phyloP scores from a whole-genome alignment of 2,888 invertebrate species.

The Heliconius ethilla region DNA sequence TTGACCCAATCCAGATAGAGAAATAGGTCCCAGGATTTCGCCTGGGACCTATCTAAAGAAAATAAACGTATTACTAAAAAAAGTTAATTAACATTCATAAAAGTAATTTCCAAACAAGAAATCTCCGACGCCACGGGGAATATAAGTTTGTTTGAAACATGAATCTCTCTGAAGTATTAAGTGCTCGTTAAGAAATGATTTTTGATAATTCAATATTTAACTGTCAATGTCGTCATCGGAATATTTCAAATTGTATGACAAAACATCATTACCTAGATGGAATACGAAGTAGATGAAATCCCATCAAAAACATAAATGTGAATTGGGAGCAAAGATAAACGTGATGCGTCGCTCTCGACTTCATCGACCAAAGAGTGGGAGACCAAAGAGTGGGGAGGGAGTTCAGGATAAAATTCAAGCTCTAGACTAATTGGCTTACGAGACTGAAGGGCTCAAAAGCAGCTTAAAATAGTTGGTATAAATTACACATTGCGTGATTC shows the following conservation, averaged over 20 bases:
- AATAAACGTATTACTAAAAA: background rate
- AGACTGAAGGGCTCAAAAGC: no score
- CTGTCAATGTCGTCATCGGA: background rate
- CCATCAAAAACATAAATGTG: no score
- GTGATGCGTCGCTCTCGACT: no score
- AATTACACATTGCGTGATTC: no score
- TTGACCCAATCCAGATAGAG: background rate
- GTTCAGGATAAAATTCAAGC: no score
- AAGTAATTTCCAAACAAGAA: slow-evolving; percentile 16
- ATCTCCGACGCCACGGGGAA: slow-evolving; percentile 7
- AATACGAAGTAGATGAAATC: no score
- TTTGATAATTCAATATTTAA: slow-evolving; percentile 8
- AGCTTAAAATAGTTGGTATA: no score
- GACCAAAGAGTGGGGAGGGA: no score
- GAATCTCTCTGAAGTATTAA: slow-evolving; percentile 7
- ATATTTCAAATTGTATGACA: background rate
- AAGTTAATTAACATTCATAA: slow-evolving; percentile 16
- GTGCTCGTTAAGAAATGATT: slow-evolving; percentile 12
- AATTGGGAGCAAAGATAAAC: no score
- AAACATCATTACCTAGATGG: background rate
- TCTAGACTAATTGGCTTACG: no score
- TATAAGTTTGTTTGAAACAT: slow-evolving; percentile 11
- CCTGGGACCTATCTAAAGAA: no score
- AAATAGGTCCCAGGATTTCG: background rate
- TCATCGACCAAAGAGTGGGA: no score